Conservation (phyloP, 2,888 invertebrate genomes). For the Drosophila flavopinicola region DNA sequence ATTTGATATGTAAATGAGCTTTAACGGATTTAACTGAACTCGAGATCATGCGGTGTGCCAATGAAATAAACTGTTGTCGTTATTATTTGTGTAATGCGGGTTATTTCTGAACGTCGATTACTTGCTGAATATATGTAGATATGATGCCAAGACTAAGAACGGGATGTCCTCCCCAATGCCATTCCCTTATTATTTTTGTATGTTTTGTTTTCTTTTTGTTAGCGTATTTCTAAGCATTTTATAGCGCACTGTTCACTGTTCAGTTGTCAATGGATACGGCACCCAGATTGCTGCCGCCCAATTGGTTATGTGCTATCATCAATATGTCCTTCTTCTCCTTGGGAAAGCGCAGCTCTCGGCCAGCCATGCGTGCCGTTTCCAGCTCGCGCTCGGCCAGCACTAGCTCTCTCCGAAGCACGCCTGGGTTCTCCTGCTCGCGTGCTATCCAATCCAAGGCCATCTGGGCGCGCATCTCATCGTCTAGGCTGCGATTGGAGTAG, state of each 20-base stretch:
- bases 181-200: constrained; percentile 6
- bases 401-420: constrained; percentile 92
- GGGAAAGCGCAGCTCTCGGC: constrained; percentile 95
- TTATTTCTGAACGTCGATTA: constrained; percentile 42
- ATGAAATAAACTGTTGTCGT: constrained; percentile 44
- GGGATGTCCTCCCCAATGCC: constrained; percentile 18
- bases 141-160: constrained; percentile 41
- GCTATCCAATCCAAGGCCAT: constrained; percentile 99
- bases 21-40: constrained; percentile 61
- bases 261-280: constrained; percentile 71
- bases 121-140: constrained; percentile 32
- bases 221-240: constrained; percentile 23
- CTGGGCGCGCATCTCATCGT: constrained; percentile 97
- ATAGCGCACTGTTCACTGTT: constrained; percentile 29
- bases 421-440: constrained; percentile 89
- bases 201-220: constrained; percentile 5
- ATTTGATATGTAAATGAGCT: constrained; percentile 54
- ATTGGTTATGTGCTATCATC: constrained; percentile 94
- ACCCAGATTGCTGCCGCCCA: constrained; percentile 85
- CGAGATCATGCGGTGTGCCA: constrained; percentile 73
- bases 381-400: constrained; percentile 94
- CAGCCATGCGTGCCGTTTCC: constrained; percentile 93
- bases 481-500: constrained; percentile 95
- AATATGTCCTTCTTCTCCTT: constrained; percentile 98
- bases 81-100: constrained; percentile 37